These are phyloP conservation scores for Crepidodera aurea DNA, from an alignment of 2,888 invertebrate species.

Conservation along the genomic window DNA sequence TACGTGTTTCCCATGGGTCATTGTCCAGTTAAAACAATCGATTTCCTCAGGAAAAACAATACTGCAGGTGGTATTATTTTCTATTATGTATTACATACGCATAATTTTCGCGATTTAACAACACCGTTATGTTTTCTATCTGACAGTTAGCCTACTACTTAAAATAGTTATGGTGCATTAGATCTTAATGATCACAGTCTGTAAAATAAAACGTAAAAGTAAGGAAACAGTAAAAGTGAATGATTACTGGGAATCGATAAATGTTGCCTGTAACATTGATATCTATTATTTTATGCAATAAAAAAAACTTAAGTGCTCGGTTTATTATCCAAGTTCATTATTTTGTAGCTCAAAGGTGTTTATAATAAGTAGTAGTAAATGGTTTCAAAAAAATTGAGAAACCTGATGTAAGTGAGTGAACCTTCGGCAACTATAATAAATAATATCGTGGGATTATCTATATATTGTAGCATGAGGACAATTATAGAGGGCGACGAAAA, in stretches of 20 bases:
- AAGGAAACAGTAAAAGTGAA: constrained; percentile 6
- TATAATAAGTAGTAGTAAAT: too few species aligned
- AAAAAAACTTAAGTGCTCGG: too few species aligned
- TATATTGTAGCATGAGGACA: too few species aligned
- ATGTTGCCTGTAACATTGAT: too few species aligned
- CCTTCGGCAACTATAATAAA: too few species aligned
- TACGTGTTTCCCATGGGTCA: not conserved
- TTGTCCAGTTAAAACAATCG: constrained; percentile 4
- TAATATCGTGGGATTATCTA: too few species aligned
- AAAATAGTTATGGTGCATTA: constrained; percentile 4
- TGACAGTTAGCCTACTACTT: not conserved
- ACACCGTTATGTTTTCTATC: constrained; percentile 4
- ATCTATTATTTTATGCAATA: too few species aligned
- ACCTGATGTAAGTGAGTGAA: too few species aligned
- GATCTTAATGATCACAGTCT: not conserved
- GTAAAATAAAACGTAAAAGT: not conserved
- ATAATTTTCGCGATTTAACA: constrained; percentile 5
- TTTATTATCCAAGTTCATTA: too few species aligned
- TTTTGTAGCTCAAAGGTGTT: too few species aligned
- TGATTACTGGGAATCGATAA: not conserved
- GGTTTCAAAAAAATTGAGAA: too few species aligned
- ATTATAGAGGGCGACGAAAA: too few species aligned
- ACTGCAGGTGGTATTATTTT: not conserved
- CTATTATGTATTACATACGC: constrained; percentile 6
- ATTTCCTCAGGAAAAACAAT: not conserved